A percentile compares a stretch with the other conserved stretches of the same genome.
phyloP scores from a whole-genome alignment of 2,113 vertebrate species.

The Paramisgurnus dabryanus region DNA sequence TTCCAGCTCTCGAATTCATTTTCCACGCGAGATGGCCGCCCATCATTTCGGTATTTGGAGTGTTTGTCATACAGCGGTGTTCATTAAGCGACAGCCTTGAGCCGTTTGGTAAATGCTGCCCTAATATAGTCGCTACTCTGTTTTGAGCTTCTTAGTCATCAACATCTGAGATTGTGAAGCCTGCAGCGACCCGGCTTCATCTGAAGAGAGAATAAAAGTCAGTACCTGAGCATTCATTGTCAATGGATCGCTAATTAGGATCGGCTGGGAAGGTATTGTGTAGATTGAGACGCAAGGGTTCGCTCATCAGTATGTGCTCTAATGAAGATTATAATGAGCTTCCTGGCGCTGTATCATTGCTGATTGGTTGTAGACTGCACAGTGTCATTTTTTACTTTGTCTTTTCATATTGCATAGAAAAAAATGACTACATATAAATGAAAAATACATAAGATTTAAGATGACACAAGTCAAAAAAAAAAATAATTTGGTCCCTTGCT shows the following conservation, averaged over 20 bases:
- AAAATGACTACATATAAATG: no score
- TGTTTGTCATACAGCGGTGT: not conserved
- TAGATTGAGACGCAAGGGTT: conserved; percentile 6
- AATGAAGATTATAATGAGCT: conserved; percentile 21
- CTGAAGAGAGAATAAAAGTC: not conserved
- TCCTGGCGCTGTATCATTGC: conserved; percentile 13
- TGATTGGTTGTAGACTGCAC: not conserved
- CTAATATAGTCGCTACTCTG: conserved; percentile 26
- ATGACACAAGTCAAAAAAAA: no score
- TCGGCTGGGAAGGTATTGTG: not conserved
- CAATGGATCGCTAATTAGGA: conserved; percentile 18
- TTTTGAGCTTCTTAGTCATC: not conserved
- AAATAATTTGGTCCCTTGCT: no score
- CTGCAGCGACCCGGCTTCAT: not conserved
- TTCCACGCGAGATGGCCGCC: not conserved
- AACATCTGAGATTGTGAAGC: not conserved
- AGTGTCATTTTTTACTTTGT: no score
- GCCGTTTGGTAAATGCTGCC: no score
- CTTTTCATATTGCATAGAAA: no score
- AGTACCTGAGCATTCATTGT: conserved; percentile 7
- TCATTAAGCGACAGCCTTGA: not conserved
- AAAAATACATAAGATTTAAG: no score
- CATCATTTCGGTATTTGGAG: conserved; percentile 29
- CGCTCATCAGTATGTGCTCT: not conserved
- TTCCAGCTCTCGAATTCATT: conserved; percentile 19